Evolutionary conservation across 2,113 vertebrate genomes (phyloP).

Genomic region (Xyrauchen texanus): DNA sequence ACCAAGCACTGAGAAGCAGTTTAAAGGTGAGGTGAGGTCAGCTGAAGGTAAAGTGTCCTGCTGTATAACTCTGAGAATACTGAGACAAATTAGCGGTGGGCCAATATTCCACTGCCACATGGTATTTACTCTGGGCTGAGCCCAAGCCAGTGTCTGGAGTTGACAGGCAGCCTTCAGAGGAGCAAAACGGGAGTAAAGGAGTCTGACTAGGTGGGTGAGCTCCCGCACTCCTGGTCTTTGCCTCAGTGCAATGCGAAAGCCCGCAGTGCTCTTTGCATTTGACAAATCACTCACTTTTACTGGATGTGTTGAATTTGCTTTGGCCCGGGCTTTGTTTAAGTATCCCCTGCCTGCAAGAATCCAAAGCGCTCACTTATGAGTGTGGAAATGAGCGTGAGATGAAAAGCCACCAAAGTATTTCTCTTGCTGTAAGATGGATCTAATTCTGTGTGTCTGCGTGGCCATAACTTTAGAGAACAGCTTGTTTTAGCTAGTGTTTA

Average conservation of each 20-base stretch:
- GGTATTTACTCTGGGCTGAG: conserved; percentile 31
- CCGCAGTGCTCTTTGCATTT: conserved; percentile 42
- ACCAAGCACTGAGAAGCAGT: conserved; percentile 44
- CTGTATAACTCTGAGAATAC: neutral
- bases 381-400: conserved; percentile 31
- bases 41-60: conserved; percentile 14
- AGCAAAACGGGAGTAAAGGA: conserved; percentile 39
- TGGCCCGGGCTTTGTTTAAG: conserved; percentile 49
- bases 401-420: conserved; percentile 44
- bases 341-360: conserved; percentile 42
- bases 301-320: conserved; percentile 56
- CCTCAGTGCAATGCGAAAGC: conserved; percentile 20
- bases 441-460: conserved; percentile 38
- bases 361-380: conserved; percentile 39
- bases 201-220: conserved; percentile 27
- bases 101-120: conserved; percentile 8
- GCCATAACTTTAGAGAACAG: conserved; percentile 51
- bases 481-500: conserved; percentile 40
- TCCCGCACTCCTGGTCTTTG: neutral
- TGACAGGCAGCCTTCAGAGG: conserved; percentile 29
- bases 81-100: conserved; percentile 5
- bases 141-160: conserved; percentile 24
- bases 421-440: conserved; percentile 23
- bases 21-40: conserved; percentile 43
- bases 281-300: conserved; percentile 50